Evolutionary conservation across 2,113 vertebrate species (phyloP), one percentile per base, ranked within the genome.

Genomic region (Guaruba guarouba): DNA sequence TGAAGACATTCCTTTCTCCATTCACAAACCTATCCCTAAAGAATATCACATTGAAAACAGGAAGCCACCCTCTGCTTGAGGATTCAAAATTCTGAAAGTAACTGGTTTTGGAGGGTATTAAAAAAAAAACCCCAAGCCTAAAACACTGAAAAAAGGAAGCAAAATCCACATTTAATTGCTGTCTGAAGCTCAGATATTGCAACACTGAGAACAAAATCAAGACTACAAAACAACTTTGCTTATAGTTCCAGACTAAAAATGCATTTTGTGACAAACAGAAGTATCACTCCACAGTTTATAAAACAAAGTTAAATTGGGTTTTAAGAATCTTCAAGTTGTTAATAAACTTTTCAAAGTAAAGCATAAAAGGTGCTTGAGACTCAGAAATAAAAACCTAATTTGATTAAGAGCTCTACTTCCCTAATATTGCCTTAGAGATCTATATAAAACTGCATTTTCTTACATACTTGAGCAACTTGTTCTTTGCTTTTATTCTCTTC

Each of bases 21-120:
- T 81, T 88, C 61, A 89, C 57, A 92, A 59, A 78, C 63, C 37
- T 85, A 62, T 91, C 69, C 66, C 82, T 81, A 86, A 92, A 82
- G 79, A 92, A 37, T 23, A 78, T 63, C 52, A 78, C 51, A 33
- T 6, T 86, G 51, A 81, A 74, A 92, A 78, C 51, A 93, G 57
- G 66, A 95, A 79, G 55, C 51, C 48, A 71, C 43, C 33, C 33
- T 86, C 81, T 86, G 23, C 64, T 86, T 71, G 43, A 90, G 37
- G 43, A 82, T 43, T 92, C 64, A 91, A 77, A 81, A 46, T 71
- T 71, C 35, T 67, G 66, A 84, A 93, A 92, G 86, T 11, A 93
- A 82, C 79, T n/a, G 8, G 43, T 4, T 85, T 71, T 78, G 33
- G 84, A 82, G 17, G 13, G 25, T 78, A 82, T 59, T 91, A 27